phyloP scores from a whole-genome alignment of 1,140 invertebrate genomes.

The Acyrthosiphon pisum region DNA sequence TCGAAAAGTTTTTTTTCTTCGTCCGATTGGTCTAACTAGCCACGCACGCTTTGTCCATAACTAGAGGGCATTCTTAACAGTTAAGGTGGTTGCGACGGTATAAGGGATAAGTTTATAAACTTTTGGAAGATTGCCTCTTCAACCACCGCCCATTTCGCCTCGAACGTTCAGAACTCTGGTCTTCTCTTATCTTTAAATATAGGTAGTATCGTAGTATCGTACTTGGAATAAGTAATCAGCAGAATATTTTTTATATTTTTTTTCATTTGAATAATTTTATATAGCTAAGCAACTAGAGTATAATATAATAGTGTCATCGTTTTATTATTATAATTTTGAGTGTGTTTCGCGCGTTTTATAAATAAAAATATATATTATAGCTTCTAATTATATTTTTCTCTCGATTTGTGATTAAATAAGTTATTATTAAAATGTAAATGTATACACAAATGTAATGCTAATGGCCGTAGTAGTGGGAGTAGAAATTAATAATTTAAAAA shows the following conservation, averaged over 20 bases:
- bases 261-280: neutral
- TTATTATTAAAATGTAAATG: no score
- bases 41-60: neutral
- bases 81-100: neutral
- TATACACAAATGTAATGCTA: no score
- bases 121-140: constrained; percentile 12
- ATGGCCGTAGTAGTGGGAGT: no score
- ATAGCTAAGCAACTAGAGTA: neutral
- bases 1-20: constrained; percentile 18
- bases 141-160: neutral
- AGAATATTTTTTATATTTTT: neutral
- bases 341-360: neutral
- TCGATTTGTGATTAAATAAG: no score
- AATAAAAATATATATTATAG: neutral
- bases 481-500: no score
- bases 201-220: neutral
- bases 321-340: neutral
- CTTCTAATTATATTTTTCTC: no score
- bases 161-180: neutral
- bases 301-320: neutral
- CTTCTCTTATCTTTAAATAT: constrained; percentile 3
- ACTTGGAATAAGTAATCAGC: constrained; percentile 10
- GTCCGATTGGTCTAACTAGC: constrained; percentile 21
- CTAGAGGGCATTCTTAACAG: neutral
- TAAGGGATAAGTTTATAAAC: constrained; percentile 26